Evolutionary conservation across 1,140 invertebrate species (phyloP).

Genomic region (Drosophila melanogaster): Release_6_plus_ISO1_MT NT_033777.3:24545001-24545500

Average conservation of each 20-base stretch:
- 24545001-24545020: not conserved
- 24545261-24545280: conserved; percentile 30
- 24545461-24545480: conserved; percentile 2
- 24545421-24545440: conserved; percentile 41
- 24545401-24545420: conserved; percentile 61
- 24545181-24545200: conserved; percentile 51
- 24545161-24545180: conserved; percentile 66
- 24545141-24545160: conserved; percentile 5
- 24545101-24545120: too few species aligned
- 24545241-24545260: conserved; percentile 31
- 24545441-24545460: conserved; percentile 36
- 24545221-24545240: conserved; percentile 31
- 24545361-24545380: conserved; percentile 40
- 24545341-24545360: conserved; percentile 46
- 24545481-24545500: conserved; percentile 4
- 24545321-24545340: conserved; percentile 6
- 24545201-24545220: conserved; percentile 38
- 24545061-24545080: not conserved
- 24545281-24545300: conserved; percentile 46
- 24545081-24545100: not conserved
- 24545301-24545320: conserved; percentile 1
- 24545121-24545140: too few species aligned
- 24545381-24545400: conserved; percentile 8
- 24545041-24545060: too few species aligned
- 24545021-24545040: too few species aligned